These are phyloP conservation scores for Leucophenga montana DNA, from an alignment of 2,888 invertebrate genomes.

Conservation along the genomic window DNA sequence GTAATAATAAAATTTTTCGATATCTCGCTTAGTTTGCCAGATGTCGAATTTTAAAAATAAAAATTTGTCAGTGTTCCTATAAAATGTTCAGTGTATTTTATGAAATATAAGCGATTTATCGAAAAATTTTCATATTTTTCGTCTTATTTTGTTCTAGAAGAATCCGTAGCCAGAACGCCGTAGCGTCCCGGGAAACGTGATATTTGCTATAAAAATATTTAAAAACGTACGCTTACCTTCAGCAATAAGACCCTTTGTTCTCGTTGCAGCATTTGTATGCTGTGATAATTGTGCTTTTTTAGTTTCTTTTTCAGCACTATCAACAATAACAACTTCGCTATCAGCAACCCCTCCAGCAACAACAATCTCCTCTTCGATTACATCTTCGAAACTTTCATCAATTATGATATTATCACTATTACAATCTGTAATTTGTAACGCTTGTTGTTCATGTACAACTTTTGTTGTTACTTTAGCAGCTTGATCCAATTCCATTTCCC, in stretches of 20 bases:
- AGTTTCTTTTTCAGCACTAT: not conserved
- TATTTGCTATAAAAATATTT: too few species aligned
- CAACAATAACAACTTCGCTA: too few species aligned
- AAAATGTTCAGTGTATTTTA: too few species aligned
- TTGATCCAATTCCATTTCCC: slow-evolving; percentile 79
- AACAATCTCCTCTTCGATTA: slow-evolving; percentile 47
- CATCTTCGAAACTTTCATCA: slow-evolving; percentile 57
- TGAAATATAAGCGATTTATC: too few species aligned
- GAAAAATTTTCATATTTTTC: too few species aligned
- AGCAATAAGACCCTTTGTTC: slow-evolving; percentile 14
- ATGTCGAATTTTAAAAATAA: too few species aligned
- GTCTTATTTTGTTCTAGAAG: too few species aligned
- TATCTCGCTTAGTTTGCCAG: too few species aligned
- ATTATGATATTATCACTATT: slow-evolving; percentile 46
- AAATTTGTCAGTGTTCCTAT: too few species aligned
- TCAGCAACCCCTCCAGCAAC: slow-evolving; percentile 32
- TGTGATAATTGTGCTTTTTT: not conserved
- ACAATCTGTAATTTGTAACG: slow-evolving; percentile 26
- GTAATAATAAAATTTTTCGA: too few species aligned
- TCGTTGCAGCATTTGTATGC: slow-evolving; percentile 36
- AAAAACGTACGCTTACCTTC: slow-evolving; percentile 23
- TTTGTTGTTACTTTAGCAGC: slow-evolving; percentile 60
- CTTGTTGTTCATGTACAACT: slow-evolving; percentile 30
- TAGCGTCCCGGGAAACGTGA: too few species aligned
- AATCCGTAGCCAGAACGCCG: too few species aligned